Evolutionary conservation across 2,797 vertebrate genomes (phyloP).

Genomic region (Yasuhikotakia modesta): DNA sequence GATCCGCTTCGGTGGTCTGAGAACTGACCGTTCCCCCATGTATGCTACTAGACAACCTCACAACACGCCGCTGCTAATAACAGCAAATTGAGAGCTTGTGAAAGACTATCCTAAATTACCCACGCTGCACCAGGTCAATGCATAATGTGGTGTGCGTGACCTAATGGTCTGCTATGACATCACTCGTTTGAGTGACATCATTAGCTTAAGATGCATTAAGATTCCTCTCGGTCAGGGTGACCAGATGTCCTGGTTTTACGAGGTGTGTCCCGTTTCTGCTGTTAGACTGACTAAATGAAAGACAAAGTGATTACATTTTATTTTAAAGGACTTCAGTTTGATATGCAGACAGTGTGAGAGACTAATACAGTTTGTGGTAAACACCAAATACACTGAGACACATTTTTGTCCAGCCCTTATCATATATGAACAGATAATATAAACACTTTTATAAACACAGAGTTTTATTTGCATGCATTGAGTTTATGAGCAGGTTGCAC

Average conservation of each 20-base stretch:
- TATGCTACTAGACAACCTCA: too few species aligned
- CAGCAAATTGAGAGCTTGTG: too few species aligned
- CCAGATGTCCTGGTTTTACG: neutral
- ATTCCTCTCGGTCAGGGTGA: neutral
- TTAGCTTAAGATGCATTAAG: constrained; percentile 7
- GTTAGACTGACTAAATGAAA: neutral
- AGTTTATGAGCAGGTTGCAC: too few species aligned
- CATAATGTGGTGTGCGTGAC: neutral
- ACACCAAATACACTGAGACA: too few species aligned
- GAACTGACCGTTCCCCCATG: too few species aligned
- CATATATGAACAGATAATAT: too few species aligned
- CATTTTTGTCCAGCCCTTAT: too few species aligned
- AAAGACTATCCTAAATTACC: neutral
- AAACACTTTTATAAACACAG: too few species aligned
- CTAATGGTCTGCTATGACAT: constrained; percentile 27
- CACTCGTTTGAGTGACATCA: neutral
- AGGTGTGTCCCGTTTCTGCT: neutral
- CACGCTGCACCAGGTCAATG: constrained; percentile 16
- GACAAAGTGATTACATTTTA: neutral
- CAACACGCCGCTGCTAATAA: too few species aligned
- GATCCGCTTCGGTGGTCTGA: too few species aligned
- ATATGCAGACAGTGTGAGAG: neutral
- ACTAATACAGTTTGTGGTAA: too few species aligned
- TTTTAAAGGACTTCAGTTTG: neutral
- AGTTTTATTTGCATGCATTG: too few species aligned